These are phyloP conservation scores for Turdus rufiventris DNA, from an alignment of 2,113 vertebrate genomes.

Conservation along the genomic window DNA sequence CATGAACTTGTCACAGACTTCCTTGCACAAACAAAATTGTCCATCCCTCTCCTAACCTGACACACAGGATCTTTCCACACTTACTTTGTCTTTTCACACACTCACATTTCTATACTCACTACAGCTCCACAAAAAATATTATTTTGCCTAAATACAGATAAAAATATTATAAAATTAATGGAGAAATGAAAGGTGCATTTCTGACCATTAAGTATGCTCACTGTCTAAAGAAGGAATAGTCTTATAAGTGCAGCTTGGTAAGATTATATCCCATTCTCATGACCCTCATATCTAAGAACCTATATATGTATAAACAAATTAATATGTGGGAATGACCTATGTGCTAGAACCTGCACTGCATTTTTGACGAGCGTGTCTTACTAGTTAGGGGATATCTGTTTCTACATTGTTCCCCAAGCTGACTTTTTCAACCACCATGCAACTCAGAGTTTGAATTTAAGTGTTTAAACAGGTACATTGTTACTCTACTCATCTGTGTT, in stretches of 20 bases:
- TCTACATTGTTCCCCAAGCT: background rate
- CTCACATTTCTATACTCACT: background rate
- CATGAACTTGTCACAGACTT: background rate
- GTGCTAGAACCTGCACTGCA: background rate
- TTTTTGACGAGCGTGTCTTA: background rate
- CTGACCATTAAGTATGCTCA: background rate
- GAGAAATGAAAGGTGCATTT: background rate
- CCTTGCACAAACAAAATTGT: background rate
- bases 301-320: background rate
- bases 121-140: background rate
- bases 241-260: background rate
- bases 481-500: background rate
- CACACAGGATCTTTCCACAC: background rate
- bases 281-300: background rate
- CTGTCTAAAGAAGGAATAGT: background rate
- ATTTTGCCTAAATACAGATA: background rate
- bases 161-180: background rate
- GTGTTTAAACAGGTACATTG: background rate
- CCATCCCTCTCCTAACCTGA: accelerated
- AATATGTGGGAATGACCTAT: background rate
- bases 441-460: background rate
- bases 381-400: background rate
- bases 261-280: background rate
- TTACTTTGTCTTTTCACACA: background rate
- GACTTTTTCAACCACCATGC: background rate